Percentiles rank a stretch among this genome's conserved stretches.
Evolutionary conservation across 2,888 invertebrate species (phyloP).

Genomic region (Noctua janthe): DNA sequence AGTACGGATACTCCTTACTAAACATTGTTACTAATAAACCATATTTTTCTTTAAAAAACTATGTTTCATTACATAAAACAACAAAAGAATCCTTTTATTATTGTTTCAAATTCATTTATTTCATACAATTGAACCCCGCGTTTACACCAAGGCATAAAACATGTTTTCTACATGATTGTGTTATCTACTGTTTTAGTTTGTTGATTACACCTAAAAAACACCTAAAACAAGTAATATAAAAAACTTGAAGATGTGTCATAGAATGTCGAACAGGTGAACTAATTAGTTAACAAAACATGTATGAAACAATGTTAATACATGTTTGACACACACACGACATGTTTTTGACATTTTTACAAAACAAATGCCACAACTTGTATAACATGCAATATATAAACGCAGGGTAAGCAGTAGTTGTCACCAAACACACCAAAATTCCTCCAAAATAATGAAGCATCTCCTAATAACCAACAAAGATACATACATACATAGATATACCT

Average conservation of each 20-base stretch:
- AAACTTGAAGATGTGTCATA: neutral
- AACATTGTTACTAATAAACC: neutral
- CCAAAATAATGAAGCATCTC: conserved; percentile 4
- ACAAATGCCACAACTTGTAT: neutral
- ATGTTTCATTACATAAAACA: neutral
- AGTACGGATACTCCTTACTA: neutral
- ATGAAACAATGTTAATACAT: neutral
- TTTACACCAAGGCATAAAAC: neutral
- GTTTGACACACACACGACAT: neutral
- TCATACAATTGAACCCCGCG: neutral
- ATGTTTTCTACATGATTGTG: neutral
- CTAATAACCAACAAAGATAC: conserved; percentile 10
- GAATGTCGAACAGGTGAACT: neutral
- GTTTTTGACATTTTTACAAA: neutral
- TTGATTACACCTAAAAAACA: neutral
- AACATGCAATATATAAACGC: neutral
- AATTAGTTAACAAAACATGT: neutral
- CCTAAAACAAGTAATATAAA: neutral
- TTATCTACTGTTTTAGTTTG: neutral
- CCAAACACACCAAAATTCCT: neutral
- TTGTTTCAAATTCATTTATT: neutral
- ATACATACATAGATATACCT: conserved; percentile 10
- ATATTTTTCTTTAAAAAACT: neutral
- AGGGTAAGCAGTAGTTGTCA: neutral
- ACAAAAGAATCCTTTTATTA: neutral